Evolutionary conservation across 2,797 vertebrate species (phyloP).

Genomic region (Rhinogobio ventralis): DNA sequence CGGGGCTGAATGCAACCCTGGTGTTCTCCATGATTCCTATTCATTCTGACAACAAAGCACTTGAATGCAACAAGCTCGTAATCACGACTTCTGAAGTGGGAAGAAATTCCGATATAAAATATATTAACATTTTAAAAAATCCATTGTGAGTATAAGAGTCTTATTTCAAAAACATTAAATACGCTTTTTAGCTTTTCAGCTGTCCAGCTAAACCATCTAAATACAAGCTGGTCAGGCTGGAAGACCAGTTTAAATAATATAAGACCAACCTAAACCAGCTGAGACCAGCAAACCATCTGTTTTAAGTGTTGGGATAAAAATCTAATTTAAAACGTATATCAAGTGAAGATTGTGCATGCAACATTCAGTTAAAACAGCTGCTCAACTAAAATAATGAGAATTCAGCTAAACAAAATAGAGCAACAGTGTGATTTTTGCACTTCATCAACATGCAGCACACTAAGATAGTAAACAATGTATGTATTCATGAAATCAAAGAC

Average conservation of each 20-base stretch:
- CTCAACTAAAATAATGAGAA: background rate
- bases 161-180: too few species aligned
- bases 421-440: background rate
- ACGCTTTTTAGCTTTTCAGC: too few species aligned
- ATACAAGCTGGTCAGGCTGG: background rate
- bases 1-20: too few species aligned
- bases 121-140: too few species aligned
- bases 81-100: too few species aligned
- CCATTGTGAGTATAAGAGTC: background rate
- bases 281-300: background rate
- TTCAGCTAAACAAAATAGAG: too few species aligned
- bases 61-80: too few species aligned
- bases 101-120: too few species aligned
- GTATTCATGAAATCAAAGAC: background rate
- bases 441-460: background rate
- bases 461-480: background rate
- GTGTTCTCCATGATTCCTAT: too few species aligned
- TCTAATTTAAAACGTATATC: background rate
- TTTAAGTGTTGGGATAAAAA: background rate
- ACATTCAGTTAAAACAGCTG: background rate
- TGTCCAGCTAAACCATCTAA: background rate
- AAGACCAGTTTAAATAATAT: background rate
- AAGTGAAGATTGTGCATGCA: background rate
- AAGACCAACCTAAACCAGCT: background rate
- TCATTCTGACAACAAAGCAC: too few species aligned